Evolutionary conservation across 2,113 vertebrate species (phyloP).

Genomic region (Mionectes macconnelli): DNA sequence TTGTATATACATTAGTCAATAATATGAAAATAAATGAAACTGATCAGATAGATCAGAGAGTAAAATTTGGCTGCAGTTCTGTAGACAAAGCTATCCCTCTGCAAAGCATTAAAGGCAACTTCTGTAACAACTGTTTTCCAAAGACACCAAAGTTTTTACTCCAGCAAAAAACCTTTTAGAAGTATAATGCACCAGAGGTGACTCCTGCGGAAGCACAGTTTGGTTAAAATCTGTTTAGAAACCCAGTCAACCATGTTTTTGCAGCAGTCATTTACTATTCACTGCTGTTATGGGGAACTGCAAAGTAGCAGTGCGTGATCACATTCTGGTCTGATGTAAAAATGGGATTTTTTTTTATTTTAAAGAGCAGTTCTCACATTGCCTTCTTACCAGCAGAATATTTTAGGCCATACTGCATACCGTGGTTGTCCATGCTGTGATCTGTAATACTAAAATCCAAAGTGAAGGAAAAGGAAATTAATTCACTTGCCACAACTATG

Average conservation of each 20-base stretch:
- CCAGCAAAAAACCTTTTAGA: neutral
- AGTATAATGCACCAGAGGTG: neutral
- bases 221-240: neutral
- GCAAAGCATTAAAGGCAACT: neutral
- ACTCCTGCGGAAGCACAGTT: neutral
- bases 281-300: neutral
- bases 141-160: neutral
- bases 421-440: neutral
- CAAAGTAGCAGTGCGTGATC: neutral
- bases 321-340: slow-evolving; percentile 31
- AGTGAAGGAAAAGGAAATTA: neutral
- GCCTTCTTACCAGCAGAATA: slow-evolving; percentile 2
- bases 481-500: neutral
- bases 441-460: neutral
- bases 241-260: neutral
- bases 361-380: slow-evolving; percentile 11
- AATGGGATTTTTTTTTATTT: neutral
- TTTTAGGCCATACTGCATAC: neutral
- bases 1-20: neutral
- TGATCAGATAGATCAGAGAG: neutral
- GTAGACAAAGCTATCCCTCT: neutral
- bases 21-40: neutral
- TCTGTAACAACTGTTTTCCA: neutral
- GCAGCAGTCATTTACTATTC: neutral
- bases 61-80: neutral